A percentile compares a stretch with the other conserved stretches of the same genome.
These are phyloP conservation scores for Gonioctena quinquepunctata DNA, from an alignment of 1,140 invertebrate genomes.

Conservation along the genomic window DNA sequence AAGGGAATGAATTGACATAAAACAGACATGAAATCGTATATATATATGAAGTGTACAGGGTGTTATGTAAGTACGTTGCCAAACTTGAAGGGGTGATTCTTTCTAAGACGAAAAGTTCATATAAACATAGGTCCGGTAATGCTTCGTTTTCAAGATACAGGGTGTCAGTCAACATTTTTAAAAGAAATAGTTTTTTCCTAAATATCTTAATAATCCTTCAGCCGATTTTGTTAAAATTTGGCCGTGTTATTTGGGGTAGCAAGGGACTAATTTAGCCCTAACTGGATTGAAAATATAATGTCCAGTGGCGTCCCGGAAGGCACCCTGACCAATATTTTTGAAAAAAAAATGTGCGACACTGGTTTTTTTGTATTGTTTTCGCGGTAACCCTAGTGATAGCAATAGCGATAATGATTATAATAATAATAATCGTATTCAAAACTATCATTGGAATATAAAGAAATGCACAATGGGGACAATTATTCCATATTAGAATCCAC, in stretches of 20 bases:
- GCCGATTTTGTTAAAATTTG: neutral
- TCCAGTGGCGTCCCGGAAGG: neutral
- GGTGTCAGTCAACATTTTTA: too few relatives aligned
- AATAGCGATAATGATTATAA: too few relatives aligned
- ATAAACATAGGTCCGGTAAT: too few relatives aligned
- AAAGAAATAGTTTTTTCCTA: neutral
- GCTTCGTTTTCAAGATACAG: too few relatives aligned
- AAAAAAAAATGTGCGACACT: neutral
- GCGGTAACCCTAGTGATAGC: too few relatives aligned
- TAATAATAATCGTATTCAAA: too few relatives aligned
- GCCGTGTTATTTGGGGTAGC: neutral
- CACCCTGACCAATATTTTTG: neutral
- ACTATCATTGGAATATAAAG: too few relatives aligned
- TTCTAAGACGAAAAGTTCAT: neutral
- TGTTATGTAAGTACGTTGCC: neutral
- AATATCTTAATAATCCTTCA: neutral
- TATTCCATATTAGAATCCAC: too few relatives aligned
- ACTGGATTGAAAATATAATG: neutral
- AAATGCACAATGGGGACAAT: too few relatives aligned
- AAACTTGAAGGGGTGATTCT: neutral
- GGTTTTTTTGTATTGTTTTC: neutral
- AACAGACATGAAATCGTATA: too few relatives aligned
- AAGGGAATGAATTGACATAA: too few relatives aligned
- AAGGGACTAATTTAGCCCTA: neutral
- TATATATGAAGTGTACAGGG: too few relatives aligned